Conservation (phyloP, 1,140 invertebrate species). For the Vanessa atalanta region DNA sequence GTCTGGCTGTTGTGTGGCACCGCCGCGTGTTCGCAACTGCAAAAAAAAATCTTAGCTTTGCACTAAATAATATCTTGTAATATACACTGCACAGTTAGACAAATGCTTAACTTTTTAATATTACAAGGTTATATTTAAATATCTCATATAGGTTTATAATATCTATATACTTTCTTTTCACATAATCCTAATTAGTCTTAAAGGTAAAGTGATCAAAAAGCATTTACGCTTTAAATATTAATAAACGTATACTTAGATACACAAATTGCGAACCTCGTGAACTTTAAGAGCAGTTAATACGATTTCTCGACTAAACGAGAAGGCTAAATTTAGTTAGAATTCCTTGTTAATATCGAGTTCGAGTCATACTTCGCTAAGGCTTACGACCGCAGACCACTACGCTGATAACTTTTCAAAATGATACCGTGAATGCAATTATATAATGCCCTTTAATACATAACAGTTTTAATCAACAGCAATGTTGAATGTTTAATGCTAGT, state of each 20-base stretch:
- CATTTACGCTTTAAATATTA: no score
- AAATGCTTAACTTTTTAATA: no score
- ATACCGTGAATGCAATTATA: neutral
- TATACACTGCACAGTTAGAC: no score
- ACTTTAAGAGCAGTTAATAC: conserved; percentile 43
- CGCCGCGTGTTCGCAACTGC: no score
- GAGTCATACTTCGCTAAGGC: conserved; percentile 34
- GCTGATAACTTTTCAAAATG: conserved; percentile 27
- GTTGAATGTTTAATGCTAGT: neutral
- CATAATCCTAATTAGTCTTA: no score
- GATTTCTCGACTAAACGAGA: conserved; percentile 50
- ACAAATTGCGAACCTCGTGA: conserved; percentile 12
- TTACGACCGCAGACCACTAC: conserved; percentile 36
- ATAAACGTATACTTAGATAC: neutral
- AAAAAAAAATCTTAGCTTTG: no score
- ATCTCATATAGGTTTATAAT: no score
- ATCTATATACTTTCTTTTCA: no score
- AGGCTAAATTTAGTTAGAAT: conserved; percentile 42
- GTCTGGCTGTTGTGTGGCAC: no score
- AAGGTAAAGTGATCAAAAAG: no score
- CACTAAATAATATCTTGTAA: no score
- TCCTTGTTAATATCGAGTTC: conserved; percentile 41
- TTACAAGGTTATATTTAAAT: no score
- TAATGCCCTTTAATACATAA: neutral
- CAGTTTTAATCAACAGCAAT: neutral